Evolutionary conservation across 2,113 vertebrate genomes (phyloP).

Genomic region (Ictalurus furcatus): DNA sequence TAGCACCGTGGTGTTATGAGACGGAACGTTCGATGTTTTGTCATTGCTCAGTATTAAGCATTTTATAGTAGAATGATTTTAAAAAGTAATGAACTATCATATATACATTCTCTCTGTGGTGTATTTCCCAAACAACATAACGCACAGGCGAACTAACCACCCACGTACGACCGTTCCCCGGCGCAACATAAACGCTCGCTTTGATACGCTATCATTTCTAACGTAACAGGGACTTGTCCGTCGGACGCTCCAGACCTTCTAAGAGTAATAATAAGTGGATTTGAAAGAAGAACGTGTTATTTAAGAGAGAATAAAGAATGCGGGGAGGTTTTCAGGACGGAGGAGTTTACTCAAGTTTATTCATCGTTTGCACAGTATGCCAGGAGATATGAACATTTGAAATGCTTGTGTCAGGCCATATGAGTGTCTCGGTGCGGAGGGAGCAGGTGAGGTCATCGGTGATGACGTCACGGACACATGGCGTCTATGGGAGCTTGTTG

Average conservation of each 20-base stretch:
- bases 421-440: background rate
- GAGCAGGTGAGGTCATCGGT: background rate
- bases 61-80: background rate
- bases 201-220: background rate
- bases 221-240: background rate
- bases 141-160: background rate
- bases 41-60: background rate
- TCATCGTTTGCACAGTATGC: no score
- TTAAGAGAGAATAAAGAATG: no score
- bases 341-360: no score
- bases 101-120: background rate
- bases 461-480: background rate
- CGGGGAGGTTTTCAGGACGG: no score
- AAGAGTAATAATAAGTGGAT: background rate
- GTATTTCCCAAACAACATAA: background rate
- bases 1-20: background rate
- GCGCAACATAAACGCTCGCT: no score
- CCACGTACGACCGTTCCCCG: background rate
- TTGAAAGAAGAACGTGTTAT: no score
- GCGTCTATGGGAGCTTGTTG: background rate
- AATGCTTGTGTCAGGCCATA: background rate
- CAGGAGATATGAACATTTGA: background rate
- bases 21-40: background rate
- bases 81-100: background rate
- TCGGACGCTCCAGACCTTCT: no score